Evolutionary conservation across 1,140 invertebrate genomes (phyloP).

Genomic region (Wiebesia pumilae): DNA sequence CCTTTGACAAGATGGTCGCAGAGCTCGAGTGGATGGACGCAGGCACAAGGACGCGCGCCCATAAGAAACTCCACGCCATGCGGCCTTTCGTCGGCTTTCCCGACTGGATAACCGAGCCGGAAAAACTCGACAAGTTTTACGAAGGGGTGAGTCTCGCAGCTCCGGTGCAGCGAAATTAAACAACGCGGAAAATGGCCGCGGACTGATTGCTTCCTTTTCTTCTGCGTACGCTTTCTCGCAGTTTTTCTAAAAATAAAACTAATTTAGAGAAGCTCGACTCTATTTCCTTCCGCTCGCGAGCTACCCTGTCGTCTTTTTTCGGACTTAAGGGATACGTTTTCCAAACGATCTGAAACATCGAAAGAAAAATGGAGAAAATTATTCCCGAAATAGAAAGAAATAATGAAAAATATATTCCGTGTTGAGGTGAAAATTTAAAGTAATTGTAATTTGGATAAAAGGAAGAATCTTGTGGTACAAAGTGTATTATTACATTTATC

Average conservation of each 20-base stretch:
- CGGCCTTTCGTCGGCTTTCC: conserved; percentile 84
- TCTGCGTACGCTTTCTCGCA: background rate
- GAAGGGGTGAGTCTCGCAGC: conserved; percentile 71
- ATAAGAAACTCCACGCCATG: conserved; percentile 80
- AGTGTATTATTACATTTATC: background rate
- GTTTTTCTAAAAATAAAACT: background rate
- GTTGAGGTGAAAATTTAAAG: background rate
- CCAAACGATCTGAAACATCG: background rate
- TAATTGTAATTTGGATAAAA: background rate
- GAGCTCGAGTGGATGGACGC: conserved; percentile 88
- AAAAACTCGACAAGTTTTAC: conserved; percentile 78
- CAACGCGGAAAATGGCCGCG: background rate
- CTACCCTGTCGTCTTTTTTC: background rate
- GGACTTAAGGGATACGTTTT: background rate
- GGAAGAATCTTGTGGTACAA: background rate
- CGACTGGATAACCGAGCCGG: conserved; percentile 79
- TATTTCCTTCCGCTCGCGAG: background rate
- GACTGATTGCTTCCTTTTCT: background rate
- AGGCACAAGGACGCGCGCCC: conserved; percentile 78
- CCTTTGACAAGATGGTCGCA: conserved; percentile 82
- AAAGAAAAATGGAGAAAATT: background rate
- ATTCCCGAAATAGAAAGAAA: background rate
- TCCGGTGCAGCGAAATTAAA: background rate
- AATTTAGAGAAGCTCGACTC: background rate
- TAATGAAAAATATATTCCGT: no score